phyloP scores from a whole-genome alignment of 2,797 vertebrate species.

The Rhincodon typus region DNA sequence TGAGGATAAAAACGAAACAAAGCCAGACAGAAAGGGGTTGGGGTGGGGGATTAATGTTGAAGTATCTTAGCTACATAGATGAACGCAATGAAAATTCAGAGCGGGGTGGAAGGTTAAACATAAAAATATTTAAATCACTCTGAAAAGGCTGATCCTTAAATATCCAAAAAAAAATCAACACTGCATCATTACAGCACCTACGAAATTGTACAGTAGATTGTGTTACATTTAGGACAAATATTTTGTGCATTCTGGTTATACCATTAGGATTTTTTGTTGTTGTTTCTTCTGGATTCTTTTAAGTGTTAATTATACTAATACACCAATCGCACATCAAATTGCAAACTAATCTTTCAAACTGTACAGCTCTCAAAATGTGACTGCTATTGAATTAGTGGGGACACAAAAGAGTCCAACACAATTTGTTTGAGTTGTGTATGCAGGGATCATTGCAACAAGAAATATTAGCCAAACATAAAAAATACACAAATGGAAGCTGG shows the following conservation, averaged over 20 bases:
- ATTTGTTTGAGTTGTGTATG: no score
- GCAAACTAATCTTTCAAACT: neutral
- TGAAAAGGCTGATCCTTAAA: neutral
- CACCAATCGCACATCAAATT: neutral
- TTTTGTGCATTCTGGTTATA: neutral
- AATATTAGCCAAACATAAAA: neutral
- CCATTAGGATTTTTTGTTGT: neutral
- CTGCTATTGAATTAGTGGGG: neutral
- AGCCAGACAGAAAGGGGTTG: neutral
- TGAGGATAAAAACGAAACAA: neutral
- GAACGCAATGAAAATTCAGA: neutral
- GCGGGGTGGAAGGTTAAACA: neutral
- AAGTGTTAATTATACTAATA: neutral
- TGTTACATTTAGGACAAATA: neutral
- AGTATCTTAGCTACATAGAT: neutral
- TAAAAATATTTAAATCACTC: neutral
- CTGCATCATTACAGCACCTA: neutral
- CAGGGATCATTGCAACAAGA: neutral
- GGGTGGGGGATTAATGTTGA: neutral
- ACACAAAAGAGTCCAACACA: no score
- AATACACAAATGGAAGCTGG: neutral
- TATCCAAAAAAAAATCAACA: neutral
- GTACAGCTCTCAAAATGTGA: neutral
- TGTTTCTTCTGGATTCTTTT: neutral
- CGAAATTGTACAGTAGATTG: neutral